phyloP scores from a whole-genome alignment of 1,140 invertebrate genomes.

The Leptinotarsa undecemlineata region DNA sequence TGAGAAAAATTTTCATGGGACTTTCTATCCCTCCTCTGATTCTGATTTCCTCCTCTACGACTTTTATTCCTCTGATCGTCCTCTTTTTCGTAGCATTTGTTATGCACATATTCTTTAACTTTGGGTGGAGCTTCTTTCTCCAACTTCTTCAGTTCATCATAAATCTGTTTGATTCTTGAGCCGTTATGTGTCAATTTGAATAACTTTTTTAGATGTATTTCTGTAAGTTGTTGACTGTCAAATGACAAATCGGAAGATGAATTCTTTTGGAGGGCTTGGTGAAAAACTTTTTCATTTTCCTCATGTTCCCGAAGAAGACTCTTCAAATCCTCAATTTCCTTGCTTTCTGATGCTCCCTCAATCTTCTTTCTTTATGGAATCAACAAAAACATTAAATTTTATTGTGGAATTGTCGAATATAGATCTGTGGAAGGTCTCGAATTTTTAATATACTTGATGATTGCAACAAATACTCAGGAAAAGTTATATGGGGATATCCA shows the following conservation, averaged over 20 bases:
- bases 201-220: conserved; percentile 35
- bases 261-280: conserved; percentile 30
- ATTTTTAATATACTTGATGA: neutral
- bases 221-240: conserved; percentile 22
- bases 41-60: neutral
- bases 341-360: conserved; percentile 33
- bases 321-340: conserved; percentile 32
- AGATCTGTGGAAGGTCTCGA: neutral
- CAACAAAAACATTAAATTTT: neutral
- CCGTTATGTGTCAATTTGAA: conserved; percentile 43
- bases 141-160: conserved; percentile 32
- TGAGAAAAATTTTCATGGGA: neutral
- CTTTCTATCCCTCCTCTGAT: neutral
- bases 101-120: conserved; percentile 40
- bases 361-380: conserved; percentile 39
- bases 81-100: conserved; percentile 13
- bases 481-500: neutral
- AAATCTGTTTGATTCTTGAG: conserved; percentile 43
- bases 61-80: neutral
- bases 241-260: neutral
- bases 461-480: neutral
- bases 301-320: conserved; percentile 38
- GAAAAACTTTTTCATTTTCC: conserved; percentile 41
- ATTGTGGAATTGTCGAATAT: too few species aligned
- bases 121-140: conserved; percentile 31